Evolutionary conservation across 2,888 invertebrate species (phyloP).

Genomic region (Leucophenga maculata): DNA sequence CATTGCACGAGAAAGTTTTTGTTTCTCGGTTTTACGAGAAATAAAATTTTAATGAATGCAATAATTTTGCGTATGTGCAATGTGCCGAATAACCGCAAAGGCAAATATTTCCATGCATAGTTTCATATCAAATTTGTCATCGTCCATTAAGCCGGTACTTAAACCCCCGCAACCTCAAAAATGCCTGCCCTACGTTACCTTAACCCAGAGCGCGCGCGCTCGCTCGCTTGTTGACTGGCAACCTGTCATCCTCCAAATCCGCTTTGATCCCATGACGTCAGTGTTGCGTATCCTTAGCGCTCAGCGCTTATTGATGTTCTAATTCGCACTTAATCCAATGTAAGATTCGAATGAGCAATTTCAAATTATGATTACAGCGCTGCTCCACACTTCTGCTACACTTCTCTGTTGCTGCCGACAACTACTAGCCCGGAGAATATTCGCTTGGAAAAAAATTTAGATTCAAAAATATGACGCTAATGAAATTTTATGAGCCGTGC

Average conservation of each 20-base stretch:
- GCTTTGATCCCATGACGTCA: conserved; percentile 61
- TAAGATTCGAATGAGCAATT: conserved; percentile 68
- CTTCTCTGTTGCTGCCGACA: background rate
- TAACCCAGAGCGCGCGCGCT: background rate
- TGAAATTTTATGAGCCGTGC: conserved; percentile 67
- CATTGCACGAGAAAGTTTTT: conserved; percentile 39
- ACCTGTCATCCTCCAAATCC: conserved; percentile 43
- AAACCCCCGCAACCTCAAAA: background rate
- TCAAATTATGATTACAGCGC: conserved; percentile 65
- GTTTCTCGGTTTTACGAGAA: conserved; percentile 30
- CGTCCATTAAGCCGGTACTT: conserved; percentile 48
- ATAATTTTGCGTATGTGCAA: conserved; percentile 32
- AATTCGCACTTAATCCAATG: conserved; percentile 67
- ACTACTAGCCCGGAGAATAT: conserved; percentile 9
- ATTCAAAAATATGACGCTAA: conserved; percentile 65
- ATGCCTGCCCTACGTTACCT: background rate
- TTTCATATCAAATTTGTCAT: conserved; percentile 44
- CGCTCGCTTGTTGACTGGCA: conserved; percentile 1
- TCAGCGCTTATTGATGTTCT: conserved; percentile 62
- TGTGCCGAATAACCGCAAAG: conserved; percentile 9
- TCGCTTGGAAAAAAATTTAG: conserved; percentile 51
- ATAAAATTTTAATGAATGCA: conserved; percentile 26
- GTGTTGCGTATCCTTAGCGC: conserved; percentile 55
- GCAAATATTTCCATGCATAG: conserved; percentile 37
- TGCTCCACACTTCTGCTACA: no score